Percentiles rank a stretch among this genome's conserved stretches.
These are phyloP conservation scores for Bettongia penicillata DNA, from an alignment of 2,113 vertebrate species.

Conservation along the genomic window DNA sequence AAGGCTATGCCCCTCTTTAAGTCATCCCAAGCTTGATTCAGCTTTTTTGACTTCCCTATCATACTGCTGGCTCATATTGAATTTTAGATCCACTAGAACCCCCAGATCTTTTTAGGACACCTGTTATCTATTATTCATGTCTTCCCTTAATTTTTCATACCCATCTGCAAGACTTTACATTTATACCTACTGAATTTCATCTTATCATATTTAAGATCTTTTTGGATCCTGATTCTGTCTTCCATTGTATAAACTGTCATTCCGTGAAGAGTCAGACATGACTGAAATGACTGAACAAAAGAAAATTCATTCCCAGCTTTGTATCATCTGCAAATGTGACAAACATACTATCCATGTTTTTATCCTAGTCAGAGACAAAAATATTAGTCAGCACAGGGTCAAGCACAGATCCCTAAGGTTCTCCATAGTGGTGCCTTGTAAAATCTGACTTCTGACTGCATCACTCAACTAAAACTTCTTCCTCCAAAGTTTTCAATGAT, in stretches of 20 bases:
- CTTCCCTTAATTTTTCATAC: not conserved
- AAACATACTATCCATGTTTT: not conserved
- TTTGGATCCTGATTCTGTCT: not conserved
- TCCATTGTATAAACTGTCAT: no score
- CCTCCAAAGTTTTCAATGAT: no score
- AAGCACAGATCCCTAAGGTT: not conserved
- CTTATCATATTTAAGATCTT: not conserved
- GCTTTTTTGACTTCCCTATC: not conserved
- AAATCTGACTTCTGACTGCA: not conserved
- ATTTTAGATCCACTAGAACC: not conserved
- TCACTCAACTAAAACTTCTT: not conserved
- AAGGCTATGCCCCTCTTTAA: not conserved
- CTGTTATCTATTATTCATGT: not conserved
- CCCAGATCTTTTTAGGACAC: not conserved
- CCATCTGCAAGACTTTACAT: not conserved
- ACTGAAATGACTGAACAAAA: no score
- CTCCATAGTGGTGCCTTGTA: not conserved
- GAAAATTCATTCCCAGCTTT: not conserved
- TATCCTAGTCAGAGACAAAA: not conserved
- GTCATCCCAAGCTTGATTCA: not conserved
- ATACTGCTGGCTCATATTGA: not conserved
- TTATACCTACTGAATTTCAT: not conserved
- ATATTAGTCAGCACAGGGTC: not conserved
- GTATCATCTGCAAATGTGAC: not conserved
- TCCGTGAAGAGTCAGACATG: no score